phyloP scores from a whole-genome alignment of 2,113 vertebrate species.

The Eonycteris spelaea region DNA sequence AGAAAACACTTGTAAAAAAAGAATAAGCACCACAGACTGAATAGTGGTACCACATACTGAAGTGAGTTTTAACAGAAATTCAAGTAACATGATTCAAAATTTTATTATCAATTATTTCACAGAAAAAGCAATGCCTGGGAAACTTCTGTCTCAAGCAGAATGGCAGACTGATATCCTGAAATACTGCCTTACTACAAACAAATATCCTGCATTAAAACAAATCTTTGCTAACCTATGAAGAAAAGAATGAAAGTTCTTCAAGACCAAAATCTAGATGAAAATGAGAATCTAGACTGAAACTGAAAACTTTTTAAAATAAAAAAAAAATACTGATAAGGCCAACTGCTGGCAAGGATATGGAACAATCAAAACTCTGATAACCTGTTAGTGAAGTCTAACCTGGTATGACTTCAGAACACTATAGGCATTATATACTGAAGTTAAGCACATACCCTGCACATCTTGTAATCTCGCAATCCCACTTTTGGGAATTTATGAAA shows the following conservation, averaged over 20 bases:
- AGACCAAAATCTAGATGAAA: conserved; percentile 30
- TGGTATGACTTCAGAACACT: not conserved
- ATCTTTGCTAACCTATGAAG: not conserved
- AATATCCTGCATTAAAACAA: not conserved
- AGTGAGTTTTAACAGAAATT: not conserved
- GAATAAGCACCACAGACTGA: not conserved
- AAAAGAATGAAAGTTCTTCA: conserved; percentile 16
- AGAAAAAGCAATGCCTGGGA: not conserved
- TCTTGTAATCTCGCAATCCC: not conserved
- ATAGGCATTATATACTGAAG: not conserved
- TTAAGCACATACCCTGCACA: not conserved
- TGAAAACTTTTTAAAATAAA: not conserved
- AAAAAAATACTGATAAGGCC: not conserved
- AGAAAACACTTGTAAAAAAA: not conserved
- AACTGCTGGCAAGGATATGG: not conserved
- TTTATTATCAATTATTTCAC: not conserved
- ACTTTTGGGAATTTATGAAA: not conserved
- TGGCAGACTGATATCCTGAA: not conserved
- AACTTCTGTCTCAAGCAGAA: not conserved
- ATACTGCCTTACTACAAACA: not conserved
- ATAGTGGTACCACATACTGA: not conserved
- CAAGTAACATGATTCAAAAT: not conserved
- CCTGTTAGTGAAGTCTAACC: too few species aligned
- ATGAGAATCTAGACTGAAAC: not conserved
- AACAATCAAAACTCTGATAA: not conserved